Conservation (phyloP, 2,113 vertebrate species). For the Psephotus haematonotus region DNA sequence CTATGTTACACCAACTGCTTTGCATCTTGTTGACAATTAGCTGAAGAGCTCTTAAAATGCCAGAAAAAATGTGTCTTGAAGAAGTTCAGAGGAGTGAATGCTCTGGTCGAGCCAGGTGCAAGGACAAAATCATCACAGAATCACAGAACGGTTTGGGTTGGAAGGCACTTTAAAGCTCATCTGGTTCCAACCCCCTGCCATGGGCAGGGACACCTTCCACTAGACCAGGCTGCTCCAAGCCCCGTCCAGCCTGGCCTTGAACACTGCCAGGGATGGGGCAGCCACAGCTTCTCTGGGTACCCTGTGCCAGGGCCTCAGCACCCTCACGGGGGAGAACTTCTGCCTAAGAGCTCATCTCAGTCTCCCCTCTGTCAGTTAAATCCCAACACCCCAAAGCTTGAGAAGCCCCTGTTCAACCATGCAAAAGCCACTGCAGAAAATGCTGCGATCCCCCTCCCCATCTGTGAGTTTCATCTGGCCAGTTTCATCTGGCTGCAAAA, state of each 20-base stretch:
- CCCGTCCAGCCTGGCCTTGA: not conserved
- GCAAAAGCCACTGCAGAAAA: not conserved
- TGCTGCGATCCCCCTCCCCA: rapidly evolving
- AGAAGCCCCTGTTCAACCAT: not conserved
- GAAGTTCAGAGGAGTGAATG: not conserved
- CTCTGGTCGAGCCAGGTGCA: not conserved
- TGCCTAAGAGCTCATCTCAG: not conserved
- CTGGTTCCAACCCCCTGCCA: not conserved
- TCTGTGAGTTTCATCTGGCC: not conserved
- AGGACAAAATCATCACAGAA: not conserved
- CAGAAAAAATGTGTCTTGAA: not conserved
- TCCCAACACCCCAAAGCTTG: not conserved
- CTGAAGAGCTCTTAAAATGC: not conserved
- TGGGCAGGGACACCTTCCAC: not conserved
- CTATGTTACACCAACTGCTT: not conserved
- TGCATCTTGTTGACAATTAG: not conserved
- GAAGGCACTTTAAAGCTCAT: not conserved
- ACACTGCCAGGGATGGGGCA: not conserved
- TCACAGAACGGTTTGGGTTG: not conserved
- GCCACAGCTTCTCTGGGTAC: not conserved
- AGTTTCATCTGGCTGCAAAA: not conserved
- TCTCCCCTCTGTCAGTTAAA: not conserved
- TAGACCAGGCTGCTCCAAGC: not conserved
- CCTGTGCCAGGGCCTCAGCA: not conserved
- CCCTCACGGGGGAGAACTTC: not conserved